Percentiles rank a stretch among this genome's conserved stretches.
These are phyloP conservation scores for Chaetorhynchus papuensis DNA, from an alignment of 2,113 vertebrate genomes.

Conservation along the genomic window DNA sequence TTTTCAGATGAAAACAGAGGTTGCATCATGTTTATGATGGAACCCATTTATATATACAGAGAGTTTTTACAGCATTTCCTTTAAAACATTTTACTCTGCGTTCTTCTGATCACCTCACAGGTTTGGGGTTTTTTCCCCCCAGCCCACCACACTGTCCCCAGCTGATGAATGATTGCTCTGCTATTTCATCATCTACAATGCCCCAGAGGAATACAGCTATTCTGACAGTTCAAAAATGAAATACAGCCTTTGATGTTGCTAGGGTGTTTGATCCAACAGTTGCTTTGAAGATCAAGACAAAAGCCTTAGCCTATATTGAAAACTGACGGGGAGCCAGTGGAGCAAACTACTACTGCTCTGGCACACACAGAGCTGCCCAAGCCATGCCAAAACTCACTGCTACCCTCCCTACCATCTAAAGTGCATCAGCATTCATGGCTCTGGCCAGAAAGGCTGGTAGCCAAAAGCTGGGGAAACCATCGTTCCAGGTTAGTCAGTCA, in stretches of 20 bases:
- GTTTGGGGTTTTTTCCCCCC: not conserved
- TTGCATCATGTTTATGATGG: not conserved
- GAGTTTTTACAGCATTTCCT: not conserved
- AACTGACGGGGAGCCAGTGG: not conserved
- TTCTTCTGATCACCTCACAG: not conserved
- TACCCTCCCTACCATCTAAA: not conserved
- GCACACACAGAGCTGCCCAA: not conserved
- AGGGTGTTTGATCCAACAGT: not conserved
- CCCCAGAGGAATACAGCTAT: not conserved
- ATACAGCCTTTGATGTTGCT: not conserved
- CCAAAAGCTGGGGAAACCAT: not conserved
- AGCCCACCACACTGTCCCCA: not conserved
- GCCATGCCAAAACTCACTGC: not conserved
- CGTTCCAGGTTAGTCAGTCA: not conserved
- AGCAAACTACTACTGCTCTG: not conserved
- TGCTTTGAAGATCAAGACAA: constrained; percentile 19
- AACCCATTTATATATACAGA: not conserved
- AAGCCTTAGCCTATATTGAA: not conserved
- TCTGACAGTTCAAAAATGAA: not conserved
- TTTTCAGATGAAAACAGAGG: not conserved
- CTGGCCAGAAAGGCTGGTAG: not conserved
- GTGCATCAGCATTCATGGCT: not conserved
- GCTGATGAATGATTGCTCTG: not conserved
- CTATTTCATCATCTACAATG: not conserved
- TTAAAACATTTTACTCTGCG: not conserved